phyloP scores from a whole-genome alignment of 2,888 invertebrate genomes.

The Ormyrus nitidulus region DNA sequence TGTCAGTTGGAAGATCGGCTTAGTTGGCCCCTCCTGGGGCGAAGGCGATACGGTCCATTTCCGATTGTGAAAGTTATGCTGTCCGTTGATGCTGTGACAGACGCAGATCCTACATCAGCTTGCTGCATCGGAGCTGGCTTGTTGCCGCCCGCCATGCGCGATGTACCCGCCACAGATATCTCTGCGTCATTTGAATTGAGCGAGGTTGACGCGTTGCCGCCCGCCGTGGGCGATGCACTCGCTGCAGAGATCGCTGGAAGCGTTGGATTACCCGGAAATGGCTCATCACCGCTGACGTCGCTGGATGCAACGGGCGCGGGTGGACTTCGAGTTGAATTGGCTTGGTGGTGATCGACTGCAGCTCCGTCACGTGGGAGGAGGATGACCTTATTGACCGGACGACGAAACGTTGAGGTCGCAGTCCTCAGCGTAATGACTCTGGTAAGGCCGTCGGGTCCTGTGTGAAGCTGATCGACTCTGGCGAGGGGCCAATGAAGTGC shows the following conservation, averaged over 20 bases:
- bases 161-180: neutral
- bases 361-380: neutral
- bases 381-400: neutral
- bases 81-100: no score
- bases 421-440: neutral
- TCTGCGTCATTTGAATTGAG: neutral
- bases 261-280: neutral
- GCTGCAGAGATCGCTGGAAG: neutral
- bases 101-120: neutral
- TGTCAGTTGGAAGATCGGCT: no score
- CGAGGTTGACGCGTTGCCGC: neutral
- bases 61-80: neutral
- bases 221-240: neutral
- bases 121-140: neutral
- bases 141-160: slow-evolving; percentile 7
- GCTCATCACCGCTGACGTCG: neutral
- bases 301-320: neutral
- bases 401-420: neutral
- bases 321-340: neutral
- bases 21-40: neutral
- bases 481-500: neutral
- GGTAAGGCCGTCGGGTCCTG: neutral
- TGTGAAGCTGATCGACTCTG: neutral
- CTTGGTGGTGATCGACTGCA: neutral
- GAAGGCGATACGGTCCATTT: neutral